Percentiles rank a stretch among this genome's conserved stretches.
These are phyloP conservation scores for Xestia c-nigrum DNA, from an alignment of 2,888 invertebrate genomes.

Conservation along the genomic window DNA sequence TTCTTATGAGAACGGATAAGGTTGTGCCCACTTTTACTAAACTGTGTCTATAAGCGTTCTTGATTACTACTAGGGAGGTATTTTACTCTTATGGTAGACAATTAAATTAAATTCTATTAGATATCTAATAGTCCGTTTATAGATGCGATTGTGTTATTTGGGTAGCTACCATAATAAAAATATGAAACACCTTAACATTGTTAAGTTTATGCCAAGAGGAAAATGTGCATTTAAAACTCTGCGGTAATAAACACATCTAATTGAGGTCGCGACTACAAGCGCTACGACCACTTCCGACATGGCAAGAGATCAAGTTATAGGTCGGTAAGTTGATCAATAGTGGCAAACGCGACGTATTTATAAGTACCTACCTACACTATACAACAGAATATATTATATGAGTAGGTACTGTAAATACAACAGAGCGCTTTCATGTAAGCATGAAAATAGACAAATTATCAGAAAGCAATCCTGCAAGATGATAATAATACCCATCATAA, in stretches of 20 bases:
- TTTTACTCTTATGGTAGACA: no score
- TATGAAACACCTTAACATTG: conserved; percentile 15
- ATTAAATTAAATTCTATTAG: no score
- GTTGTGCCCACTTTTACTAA: no score
- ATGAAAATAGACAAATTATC: background rate
- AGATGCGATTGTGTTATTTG: no score
- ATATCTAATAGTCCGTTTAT: no score
- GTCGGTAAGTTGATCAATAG: background rate
- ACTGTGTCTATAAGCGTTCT: no score
- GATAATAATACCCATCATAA: no score
- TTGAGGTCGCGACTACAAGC: background rate
- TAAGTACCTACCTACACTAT: background rate
- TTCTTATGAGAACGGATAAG: no score
- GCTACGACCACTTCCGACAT: conserved; percentile 18
- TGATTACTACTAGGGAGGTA: no score
- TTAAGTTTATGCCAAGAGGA: conserved; percentile 39
- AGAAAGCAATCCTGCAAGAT: background rate
- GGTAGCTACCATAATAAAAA: conserved; percentile 12
- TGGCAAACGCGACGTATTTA: background rate
- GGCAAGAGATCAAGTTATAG: conserved; percentile 5
- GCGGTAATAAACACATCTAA: conserved; percentile 21
- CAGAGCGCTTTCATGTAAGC: background rate
- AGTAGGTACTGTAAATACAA: background rate
- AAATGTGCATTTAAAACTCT: conserved; percentile 36
- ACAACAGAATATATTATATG: background rate